Evolutionary conservation across 2,888 invertebrate genomes (phyloP).

Genomic region (Hofmannophila pseudospretella): DNA sequence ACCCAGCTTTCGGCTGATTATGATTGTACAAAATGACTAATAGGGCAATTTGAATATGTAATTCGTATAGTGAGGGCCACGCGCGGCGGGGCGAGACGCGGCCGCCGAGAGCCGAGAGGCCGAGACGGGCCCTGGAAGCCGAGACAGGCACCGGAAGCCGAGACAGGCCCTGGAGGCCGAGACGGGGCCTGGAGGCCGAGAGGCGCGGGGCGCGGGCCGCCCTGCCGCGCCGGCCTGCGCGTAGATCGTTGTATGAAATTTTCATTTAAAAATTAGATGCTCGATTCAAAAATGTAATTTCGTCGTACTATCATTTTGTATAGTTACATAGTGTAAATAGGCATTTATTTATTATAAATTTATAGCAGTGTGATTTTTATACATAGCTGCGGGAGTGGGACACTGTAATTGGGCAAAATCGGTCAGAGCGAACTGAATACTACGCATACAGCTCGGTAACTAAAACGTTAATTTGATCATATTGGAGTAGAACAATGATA

Average conservation of each 20-base stretch:
- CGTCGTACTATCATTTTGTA: conserved; percentile 76
- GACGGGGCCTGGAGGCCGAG: conserved; percentile 12
- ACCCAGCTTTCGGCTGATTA: conserved; percentile 68
- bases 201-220: conserved; percentile 4
- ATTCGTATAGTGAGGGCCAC: conserved; percentile 46
- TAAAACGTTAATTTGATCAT: conserved; percentile 63
- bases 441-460: conserved; percentile 58
- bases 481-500: conserved; percentile 75
- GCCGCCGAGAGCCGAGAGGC: too few species aligned
- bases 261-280: conserved; percentile 68
- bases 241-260: conserved; percentile 66
- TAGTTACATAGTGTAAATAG: conserved; percentile 78
- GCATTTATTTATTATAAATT: conserved; percentile 79
- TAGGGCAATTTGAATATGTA: conserved; percentile 60
- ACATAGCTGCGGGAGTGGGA: conserved; percentile 72
- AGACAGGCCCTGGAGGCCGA: conserved; percentile 25
- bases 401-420: conserved; percentile 56
- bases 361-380: conserved; percentile 75
- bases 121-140: conserved; percentile 20
- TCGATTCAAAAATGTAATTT: conserved; percentile 71
- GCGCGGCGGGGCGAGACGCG: conserved; percentile 27
- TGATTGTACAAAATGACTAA: conserved; percentile 66
- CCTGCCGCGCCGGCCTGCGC: conserved; percentile 34
- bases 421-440: conserved; percentile 62
- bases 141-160: conserved; percentile 21